A percentile compares a stretch with the other conserved stretches of the same genome.
These are phyloP conservation scores for Alloscopus bannaensis DNA, from an alignment of 2,888 invertebrate genomes.

Conservation along the genomic window DNA sequence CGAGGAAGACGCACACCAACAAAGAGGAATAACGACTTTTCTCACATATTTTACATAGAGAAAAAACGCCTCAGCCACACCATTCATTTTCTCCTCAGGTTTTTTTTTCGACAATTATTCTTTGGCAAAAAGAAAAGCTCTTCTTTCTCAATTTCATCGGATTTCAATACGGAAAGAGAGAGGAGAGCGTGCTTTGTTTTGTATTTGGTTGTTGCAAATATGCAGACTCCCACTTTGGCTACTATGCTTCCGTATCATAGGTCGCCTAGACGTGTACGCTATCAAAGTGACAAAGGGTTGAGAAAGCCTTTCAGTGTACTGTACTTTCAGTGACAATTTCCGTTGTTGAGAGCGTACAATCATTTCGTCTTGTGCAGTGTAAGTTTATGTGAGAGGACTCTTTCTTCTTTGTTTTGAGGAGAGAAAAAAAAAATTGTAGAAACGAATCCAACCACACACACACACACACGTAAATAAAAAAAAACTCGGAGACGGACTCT, in stretches of 20 bases:
- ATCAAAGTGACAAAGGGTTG: slow-evolving; percentile 49
- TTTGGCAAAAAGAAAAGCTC: not conserved
- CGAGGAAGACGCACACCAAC: slow-evolving; percentile 25
- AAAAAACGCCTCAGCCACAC: not conserved
- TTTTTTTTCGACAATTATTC: slow-evolving; percentile 8
- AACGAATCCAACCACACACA: no score
- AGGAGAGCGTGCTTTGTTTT: not conserved
- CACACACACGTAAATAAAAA: no score
- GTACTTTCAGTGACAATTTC: slow-evolving; percentile 54
- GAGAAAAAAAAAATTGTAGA: no score
- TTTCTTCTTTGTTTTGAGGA: no score
- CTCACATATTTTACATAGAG: not conserved
- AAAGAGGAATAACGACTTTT: slow-evolving; percentile 40
- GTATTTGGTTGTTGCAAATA: slow-evolving; percentile 40
- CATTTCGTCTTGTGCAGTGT: not conserved
- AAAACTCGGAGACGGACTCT: no score
- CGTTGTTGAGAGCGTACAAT: slow-evolving; percentile 24
- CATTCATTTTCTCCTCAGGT: not conserved
- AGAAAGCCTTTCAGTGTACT: slow-evolving; percentile 57
- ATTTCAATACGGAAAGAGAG: slow-evolving; percentile 2
- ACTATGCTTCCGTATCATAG: slow-evolving; percentile 47
- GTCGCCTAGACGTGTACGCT: slow-evolving; percentile 25
- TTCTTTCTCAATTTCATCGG: not conserved
- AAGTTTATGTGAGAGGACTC: no score
- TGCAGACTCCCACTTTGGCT: slow-evolving; percentile 60